Evolutionary conservation across 2,888 invertebrate species (phyloP).

Genomic region (Drosophila neutralis): DNA sequence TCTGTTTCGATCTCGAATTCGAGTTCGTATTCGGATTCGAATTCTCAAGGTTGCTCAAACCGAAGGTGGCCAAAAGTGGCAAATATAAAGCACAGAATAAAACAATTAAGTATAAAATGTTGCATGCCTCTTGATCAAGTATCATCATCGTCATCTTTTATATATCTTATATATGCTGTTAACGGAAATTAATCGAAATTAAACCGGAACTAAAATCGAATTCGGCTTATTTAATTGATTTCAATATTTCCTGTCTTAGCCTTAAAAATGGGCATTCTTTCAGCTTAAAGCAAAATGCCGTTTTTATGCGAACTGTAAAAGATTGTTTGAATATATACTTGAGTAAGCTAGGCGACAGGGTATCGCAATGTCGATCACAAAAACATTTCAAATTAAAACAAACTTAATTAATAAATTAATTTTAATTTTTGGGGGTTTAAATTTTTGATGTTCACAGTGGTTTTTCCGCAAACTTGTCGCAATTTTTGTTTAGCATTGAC

Average conservation of each 20-base stretch:
- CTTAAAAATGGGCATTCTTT: not conserved
- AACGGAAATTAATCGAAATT: too few relatives aligned
- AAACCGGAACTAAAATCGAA: not conserved
- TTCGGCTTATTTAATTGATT: not conserved
- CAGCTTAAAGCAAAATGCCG: not conserved
- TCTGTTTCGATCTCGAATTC: not conserved
- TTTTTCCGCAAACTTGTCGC: not conserved
- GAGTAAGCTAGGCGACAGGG: not conserved
- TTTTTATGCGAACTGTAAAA: not conserved
- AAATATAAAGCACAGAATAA: not conserved
- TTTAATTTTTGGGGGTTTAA: too few relatives aligned
- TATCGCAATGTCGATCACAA: not conserved
- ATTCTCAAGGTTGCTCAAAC: slow-evolving; percentile 14
- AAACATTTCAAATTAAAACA: not conserved
- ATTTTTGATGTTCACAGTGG: not conserved
- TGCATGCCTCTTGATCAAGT: not conserved
- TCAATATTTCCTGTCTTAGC: not conserved
- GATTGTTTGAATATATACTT: not conserved
- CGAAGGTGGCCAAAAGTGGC: not conserved
- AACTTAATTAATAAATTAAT: not conserved
- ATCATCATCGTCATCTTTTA: not conserved
- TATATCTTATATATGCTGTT: too few relatives aligned
- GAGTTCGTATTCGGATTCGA: not conserved
- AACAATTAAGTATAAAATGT: not conserved
- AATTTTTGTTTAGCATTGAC: not conserved